Percentiles rank a stretch among this genome's conserved stretches.
phyloP scores from a whole-genome alignment of 2,797 vertebrate genomes.

The Enteromius paludinosus region DNA sequence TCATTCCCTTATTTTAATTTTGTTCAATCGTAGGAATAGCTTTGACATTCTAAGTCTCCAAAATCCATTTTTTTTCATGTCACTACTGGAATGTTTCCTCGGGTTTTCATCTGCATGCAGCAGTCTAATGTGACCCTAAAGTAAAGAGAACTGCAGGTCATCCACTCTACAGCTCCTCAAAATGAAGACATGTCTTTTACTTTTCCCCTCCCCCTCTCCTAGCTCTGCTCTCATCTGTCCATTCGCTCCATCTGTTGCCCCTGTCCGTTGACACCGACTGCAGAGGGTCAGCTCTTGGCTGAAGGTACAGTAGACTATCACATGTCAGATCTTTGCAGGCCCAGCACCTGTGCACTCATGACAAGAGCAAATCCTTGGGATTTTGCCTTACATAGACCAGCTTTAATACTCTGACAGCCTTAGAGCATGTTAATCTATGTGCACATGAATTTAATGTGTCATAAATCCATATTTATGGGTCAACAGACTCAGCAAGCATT shows the following conservation, averaged over 20 bases:
- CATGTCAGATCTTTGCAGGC: slow-evolving; percentile 25
- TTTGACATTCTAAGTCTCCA: neutral
- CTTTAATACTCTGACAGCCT: neutral
- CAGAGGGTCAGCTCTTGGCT: slow-evolving; percentile 23
- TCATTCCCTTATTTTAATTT: neutral
- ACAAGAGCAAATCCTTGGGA: slow-evolving; percentile 5
- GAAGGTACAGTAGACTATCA: slow-evolving; percentile 33
- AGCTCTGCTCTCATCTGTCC: slow-evolving; percentile 25
- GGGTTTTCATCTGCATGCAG: slow-evolving; percentile 9
- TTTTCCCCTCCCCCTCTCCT: slow-evolving; percentile 23
- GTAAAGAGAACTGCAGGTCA: slow-evolving; percentile 12
- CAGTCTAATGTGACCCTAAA: slow-evolving; percentile 26
- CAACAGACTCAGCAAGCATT: slow-evolving; percentile 12
- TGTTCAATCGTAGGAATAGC: neutral
- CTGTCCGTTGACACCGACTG: slow-evolving; percentile 31
- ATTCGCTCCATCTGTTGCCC: slow-evolving; percentile 49
- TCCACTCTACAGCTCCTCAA: neutral
- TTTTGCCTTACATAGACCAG: neutral
- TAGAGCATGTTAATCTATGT: slow-evolving; percentile 26
- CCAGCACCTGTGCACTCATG: slow-evolving; percentile 21
- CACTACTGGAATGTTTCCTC: neutral
- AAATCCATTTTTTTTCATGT: neutral
- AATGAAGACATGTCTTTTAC: slow-evolving; percentile 14
- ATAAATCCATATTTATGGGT: slow-evolving; percentile 29
- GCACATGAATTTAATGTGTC: slow-evolving; percentile 7